phyloP scores from a whole-genome alignment of 2,113 vertebrate genomes.

The Thermophis baileyi region DNA sequence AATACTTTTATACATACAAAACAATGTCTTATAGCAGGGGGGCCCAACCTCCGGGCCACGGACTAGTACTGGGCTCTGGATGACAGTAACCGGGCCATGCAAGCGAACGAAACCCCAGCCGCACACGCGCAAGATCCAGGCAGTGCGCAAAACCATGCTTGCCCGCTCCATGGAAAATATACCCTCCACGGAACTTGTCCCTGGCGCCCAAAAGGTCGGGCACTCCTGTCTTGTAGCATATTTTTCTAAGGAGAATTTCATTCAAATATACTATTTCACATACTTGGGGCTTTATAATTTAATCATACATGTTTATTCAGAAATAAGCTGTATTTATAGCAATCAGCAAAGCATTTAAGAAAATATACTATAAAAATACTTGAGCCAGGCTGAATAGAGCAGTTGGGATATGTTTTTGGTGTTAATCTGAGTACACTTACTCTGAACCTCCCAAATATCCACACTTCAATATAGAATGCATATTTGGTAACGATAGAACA shows the following conservation, averaged over 20 bases:
- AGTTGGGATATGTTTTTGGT: no score
- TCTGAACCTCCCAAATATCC: neutral
- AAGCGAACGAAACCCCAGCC: neutral
- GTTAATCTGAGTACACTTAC: neutral
- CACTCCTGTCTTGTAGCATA: neutral
- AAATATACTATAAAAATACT: neutral
- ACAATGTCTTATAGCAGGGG: neutral
- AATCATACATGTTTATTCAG: no score
- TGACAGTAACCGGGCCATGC: neutral
- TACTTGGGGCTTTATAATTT: no score
- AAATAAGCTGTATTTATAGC: neutral
- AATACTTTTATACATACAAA: neutral
- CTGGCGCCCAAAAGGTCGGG: neutral
- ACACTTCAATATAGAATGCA: neutral
- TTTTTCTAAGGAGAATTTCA: neutral
- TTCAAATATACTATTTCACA: neutral
- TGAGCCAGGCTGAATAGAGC: neutral
- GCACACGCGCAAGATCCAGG: neutral
- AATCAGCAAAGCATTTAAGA: neutral
- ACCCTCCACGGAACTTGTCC: neutral
- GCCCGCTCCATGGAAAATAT: neutral
- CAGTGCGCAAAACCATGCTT: neutral
- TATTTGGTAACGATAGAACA: neutral
- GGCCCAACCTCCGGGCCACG: rapidly evolving
- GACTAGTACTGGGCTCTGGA: neutral